These are phyloP conservation scores for Eupleurogrammus muticus DNA, from an alignment of 2,797 vertebrate species.

Conservation along the genomic window DNA sequence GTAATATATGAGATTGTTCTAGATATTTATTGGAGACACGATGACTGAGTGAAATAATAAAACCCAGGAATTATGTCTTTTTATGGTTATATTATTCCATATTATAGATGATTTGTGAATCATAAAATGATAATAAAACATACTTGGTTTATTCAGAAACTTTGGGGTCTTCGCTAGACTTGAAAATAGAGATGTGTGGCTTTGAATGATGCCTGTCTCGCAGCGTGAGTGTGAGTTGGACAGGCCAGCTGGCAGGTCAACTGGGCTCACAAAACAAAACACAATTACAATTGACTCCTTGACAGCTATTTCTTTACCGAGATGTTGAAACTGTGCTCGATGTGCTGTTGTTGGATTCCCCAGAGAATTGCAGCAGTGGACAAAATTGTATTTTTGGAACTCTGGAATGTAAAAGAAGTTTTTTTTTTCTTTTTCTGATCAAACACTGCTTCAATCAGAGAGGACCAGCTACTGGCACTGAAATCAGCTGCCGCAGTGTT, in stretches of 20 bases:
- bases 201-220: neutral
- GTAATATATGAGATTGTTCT: neutral
- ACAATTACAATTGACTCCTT: neutral
- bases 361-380: neutral
- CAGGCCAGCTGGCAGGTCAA: neutral
- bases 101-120: neutral
- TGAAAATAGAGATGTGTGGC: neutral
- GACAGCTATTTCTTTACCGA: neutral
- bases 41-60: neutral
- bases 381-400: neutral
- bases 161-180: neutral
- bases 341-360: neutral
- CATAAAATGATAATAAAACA: no score
- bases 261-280: neutral
- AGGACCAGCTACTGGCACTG: neutral
- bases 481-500: constrained; percentile 5
- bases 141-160: neutral
- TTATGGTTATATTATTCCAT: neutral
- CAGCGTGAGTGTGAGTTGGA: neutral
- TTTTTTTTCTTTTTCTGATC: constrained; percentile 9
- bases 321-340: neutral
- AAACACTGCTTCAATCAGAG: neutral
- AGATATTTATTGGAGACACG: neutral
- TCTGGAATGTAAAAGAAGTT: neutral
- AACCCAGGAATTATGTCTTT: neutral